A percentile compares a stretch with the other conserved stretches of the same genome.
Evolutionary conservation across 35 echinoderm and acorn worm species (phyloP).

Genomic region (Ophioderma brevispina): DNA sequence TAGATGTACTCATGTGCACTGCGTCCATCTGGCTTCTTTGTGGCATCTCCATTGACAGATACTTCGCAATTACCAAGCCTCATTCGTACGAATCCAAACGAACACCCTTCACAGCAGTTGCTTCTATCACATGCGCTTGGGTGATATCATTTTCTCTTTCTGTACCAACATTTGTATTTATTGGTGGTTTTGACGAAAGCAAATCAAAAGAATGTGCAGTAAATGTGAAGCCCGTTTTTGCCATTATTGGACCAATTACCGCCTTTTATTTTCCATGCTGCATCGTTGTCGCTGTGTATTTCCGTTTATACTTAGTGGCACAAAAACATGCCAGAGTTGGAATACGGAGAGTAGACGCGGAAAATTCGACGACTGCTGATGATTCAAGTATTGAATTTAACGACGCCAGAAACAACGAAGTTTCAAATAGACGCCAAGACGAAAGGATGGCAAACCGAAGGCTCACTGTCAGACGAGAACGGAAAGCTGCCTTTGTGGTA

Average conservation of each 20-base stretch:
- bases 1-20: conserved; percentile 79
- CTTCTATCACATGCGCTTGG: conserved; percentile 67
- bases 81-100: conserved; percentile 64
- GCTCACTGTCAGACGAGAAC: conserved; percentile 45
- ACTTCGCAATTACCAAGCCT: conserved; percentile 85
- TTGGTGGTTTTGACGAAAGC: not conserved
- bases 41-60: conserved; percentile 85
- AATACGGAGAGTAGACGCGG: no score
- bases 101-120: conserved; percentile 59
- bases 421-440: no score
- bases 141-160: not conserved
- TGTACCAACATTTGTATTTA: not conserved
- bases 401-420: no score
- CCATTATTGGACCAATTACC: not conserved
- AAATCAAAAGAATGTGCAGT: not conserved
- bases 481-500: conserved; percentile 57
- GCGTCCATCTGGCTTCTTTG: conserved; percentile 79
- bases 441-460: no score
- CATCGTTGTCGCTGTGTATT: not conserved
- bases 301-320: not conserved
- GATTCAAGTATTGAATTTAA: no score
- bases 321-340: no score
- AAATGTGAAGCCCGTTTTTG: not conserved
- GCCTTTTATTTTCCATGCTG: not conserved
- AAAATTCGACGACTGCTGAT: no score